Conservation (phyloP, 1,140 invertebrate species). For the Luehdorfia chinensis region DNA sequence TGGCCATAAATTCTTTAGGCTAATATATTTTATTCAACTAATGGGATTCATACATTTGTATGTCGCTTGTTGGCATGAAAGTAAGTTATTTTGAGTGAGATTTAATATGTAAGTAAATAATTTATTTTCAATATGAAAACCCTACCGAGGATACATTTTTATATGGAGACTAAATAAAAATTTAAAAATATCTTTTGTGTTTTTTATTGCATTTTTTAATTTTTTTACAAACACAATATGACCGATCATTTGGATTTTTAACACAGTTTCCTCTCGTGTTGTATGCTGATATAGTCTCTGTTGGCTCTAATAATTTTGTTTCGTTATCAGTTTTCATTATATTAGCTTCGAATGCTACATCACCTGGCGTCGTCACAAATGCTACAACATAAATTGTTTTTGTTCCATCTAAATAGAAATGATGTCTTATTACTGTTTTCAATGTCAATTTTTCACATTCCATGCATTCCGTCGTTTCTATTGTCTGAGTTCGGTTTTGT, state of each 20-base stretch:
- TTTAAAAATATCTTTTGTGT: conserved; percentile 15
- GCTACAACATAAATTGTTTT: conserved; percentile 44
- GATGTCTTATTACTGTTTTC: conserved; percentile 35
- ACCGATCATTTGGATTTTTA: conserved; percentile 27
- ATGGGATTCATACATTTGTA: too few relatives aligned
- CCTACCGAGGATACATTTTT: conserved; percentile 6
- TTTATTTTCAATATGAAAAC: conserved; percentile 4
- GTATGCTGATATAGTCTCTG: conserved; percentile 38
- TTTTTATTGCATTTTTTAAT: conserved; percentile 26
- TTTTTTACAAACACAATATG: conserved; percentile 45
- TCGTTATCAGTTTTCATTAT: conserved; percentile 27
- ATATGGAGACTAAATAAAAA: conserved; percentile 6
- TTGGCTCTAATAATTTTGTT: conserved; percentile 29
- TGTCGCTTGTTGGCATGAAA: too few relatives aligned
- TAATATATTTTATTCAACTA: too few relatives aligned
- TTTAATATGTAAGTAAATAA: not conserved
- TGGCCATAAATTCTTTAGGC: too few relatives aligned
- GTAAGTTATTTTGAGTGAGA: conserved; percentile 1
- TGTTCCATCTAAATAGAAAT: conserved; percentile 33
- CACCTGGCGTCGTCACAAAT: conserved; percentile 34
- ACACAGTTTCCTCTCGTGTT: conserved; percentile 45
- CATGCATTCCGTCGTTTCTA: conserved; percentile 39
- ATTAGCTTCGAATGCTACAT: conserved; percentile 38
- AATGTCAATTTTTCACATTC: conserved; percentile 34
- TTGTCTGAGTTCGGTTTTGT: conserved; percentile 25